Evolutionary conservation across 2,797 vertebrate genomes (phyloP), one percentile per base, ranked within the genome.

Genomic region (Sebastiscus tertius): DNA sequence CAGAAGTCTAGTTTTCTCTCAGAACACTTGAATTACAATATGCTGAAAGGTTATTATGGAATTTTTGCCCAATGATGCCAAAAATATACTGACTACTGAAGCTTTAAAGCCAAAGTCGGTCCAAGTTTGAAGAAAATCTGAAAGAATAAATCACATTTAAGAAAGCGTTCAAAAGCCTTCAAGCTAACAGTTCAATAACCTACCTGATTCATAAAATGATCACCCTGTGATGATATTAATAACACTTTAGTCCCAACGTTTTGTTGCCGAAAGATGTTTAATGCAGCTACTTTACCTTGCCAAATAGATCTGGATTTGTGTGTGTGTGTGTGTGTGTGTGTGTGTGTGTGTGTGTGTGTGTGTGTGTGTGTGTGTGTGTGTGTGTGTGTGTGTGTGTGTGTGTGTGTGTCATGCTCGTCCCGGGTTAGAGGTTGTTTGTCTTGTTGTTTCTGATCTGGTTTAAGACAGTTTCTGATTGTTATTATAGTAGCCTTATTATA

Each of bases 101-200:
- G 4, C 34, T 36, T 36, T 36, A 36, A 36, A 85, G 72, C 67
- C 58, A 84, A 71, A 81, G 80, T 81, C 74, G 65, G 77, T 58
- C 20, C 58, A 83, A 80, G 75, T 87, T 87, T 80, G 36, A 76
- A 61, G 69, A 73, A 77, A 68, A 74, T 75, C 42, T 36, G 33
- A 77, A 68, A 67, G 31, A 75, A 79, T 78, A 75, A 77, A 78
- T 80, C 71, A 33, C 52, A 58, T 74, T 49, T 83, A 39, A 46
- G 36, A 52, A 64, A 83, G 29, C 18, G 7, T 74, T 85, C 18
- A 66, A 61, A 87, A 11, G 1, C 56, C 54, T 69, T 26, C 27
- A 49, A 81, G 61, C 72, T 56, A 77, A 27, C 29, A 4, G 18
- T 73, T 85, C 68, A 24, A 54, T 31, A 56, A 65, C 60, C 29